Evolutionary conservation across 2,888 invertebrate genomes (phyloP).

Genomic region (Caenorhabditis drosophilae): DNA sequence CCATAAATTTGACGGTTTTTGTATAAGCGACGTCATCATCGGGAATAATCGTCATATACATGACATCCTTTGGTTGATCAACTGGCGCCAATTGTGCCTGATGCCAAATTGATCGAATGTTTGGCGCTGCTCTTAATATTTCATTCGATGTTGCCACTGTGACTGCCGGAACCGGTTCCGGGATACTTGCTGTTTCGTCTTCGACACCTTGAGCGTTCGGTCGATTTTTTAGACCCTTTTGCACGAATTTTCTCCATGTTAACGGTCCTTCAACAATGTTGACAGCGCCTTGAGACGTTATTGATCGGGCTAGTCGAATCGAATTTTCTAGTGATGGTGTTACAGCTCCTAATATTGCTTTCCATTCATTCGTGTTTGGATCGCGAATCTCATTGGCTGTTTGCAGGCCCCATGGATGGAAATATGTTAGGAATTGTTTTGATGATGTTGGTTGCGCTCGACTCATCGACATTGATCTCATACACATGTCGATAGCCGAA

Average conservation of each 20-base stretch:
- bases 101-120: slow-evolving; percentile 12
- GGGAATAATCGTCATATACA: slow-evolving; percentile 91
- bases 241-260: slow-evolving; percentile 96
- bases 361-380: slow-evolving; percentile 35
- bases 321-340: slow-evolving; percentile 43
- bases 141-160: slow-evolving; percentile 45
- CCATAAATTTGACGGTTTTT: slow-evolving; percentile 73
- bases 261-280: slow-evolving; percentile 86
- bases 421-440: slow-evolving; percentile 36
- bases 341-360: slow-evolving; percentile 16
- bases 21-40: slow-evolving; percentile 84
- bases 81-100: slow-evolving; percentile 89
- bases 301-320: slow-evolving; percentile 28
- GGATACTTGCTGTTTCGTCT: slow-evolving; percentile 60
- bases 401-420: slow-evolving; percentile 65
- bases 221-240: slow-evolving; percentile 70
- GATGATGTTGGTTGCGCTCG: neutral
- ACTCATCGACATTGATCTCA: slow-evolving; percentile 20
- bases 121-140: slow-evolving; percentile 36
- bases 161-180: slow-evolving; percentile 72
- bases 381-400: slow-evolving; percentile 55
- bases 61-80: slow-evolving; percentile 90
- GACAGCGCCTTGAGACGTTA: neutral
- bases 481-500: slow-evolving; percentile 36
- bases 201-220: slow-evolving; percentile 36